A percentile compares a stretch with the other conserved stretches of the same genome.
phyloP scores from a whole-genome alignment of 2,113 vertebrate genomes.

The Amazona guildingii region DNA sequence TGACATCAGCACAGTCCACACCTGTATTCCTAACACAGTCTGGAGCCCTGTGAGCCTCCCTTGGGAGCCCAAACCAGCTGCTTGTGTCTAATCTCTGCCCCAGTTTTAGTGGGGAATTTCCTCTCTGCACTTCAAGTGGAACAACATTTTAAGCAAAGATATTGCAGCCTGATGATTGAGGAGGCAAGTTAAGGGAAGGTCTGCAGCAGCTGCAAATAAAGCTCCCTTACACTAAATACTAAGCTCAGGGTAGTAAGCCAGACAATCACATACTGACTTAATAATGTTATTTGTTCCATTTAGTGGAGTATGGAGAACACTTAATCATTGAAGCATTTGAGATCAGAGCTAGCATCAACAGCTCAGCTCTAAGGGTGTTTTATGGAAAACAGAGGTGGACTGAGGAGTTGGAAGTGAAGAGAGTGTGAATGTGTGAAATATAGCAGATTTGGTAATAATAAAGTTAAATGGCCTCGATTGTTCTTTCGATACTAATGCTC shows the following conservation, averaged over 20 bases:
- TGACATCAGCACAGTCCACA: not conserved
- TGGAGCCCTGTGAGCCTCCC: not conserved
- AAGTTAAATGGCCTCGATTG: not conserved
- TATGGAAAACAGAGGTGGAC: not conserved
- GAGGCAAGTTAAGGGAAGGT: slow-evolving; percentile 8
- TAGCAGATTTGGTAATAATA: not conserved
- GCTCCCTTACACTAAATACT: slow-evolving; percentile 30
- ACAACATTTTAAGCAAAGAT: slow-evolving; percentile 27
- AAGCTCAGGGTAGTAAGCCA: slow-evolving; percentile 14
- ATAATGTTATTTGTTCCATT: slow-evolving; percentile 57
- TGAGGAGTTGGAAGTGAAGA: slow-evolving; percentile 5
- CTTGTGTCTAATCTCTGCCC: not conserved
- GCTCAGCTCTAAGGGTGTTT: not conserved
- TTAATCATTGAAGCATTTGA: not conserved
- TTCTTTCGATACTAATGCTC: not conserved
- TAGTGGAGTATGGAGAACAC: not conserved
- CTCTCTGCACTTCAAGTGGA: not conserved
- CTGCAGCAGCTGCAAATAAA: slow-evolving; percentile 39
- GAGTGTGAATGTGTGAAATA: slow-evolving; percentile 35
- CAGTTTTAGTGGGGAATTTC: not conserved
- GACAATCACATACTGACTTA: slow-evolving; percentile 37
- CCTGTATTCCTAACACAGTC: not conserved
- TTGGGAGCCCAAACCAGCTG: not conserved
- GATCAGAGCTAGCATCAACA: slow-evolving; percentile 7
- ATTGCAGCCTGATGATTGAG: not conserved